Percentiles rank a stretch among this genome's conserved stretches.
Evolutionary conservation across 2,888 invertebrate genomes (phyloP).

Genomic region (Salpingus planirostris): DNA sequence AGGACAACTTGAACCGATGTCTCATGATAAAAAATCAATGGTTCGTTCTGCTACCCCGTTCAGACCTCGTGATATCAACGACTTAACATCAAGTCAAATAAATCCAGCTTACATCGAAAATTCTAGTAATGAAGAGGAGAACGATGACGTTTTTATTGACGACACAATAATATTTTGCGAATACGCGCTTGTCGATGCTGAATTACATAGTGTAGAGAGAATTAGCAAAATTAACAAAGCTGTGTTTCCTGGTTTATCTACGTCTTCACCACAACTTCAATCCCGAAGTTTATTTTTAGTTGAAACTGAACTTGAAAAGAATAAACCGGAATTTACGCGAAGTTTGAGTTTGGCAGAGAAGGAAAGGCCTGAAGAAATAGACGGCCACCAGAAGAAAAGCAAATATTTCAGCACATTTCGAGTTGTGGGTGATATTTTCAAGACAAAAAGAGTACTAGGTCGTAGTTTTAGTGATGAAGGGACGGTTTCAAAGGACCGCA

Average conservation of each 20-base stretch:
- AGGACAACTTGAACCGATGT: constrained; percentile 15
- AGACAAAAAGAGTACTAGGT: constrained; percentile 16
- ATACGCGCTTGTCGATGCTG: constrained; percentile 12
- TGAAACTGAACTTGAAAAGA: constrained; percentile 22
- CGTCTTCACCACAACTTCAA: constrained; percentile 35
- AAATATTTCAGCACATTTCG: constrained; percentile 18
- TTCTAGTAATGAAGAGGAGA: constrained; percentile 21
- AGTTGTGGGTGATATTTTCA: constrained; percentile 18
- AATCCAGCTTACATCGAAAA: constrained; percentile 21
- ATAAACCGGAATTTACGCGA: too few relatives aligned
- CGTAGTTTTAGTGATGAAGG: constrained; percentile 27
- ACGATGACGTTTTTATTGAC: constrained; percentile 32
- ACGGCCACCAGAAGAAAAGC: constrained; percentile 4
- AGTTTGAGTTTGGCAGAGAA: constrained; percentile 7
- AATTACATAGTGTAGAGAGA: constrained; percentile 13
- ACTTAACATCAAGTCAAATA: constrained; percentile 14
- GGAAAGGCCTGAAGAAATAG: not conserved
- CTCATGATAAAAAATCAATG: constrained; percentile 19
- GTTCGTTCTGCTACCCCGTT: constrained; percentile 23
- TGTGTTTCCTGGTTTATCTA: constrained; percentile 17
- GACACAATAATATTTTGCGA: constrained; percentile 22
- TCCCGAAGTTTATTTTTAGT: constrained; percentile 29
- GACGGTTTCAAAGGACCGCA: constrained; percentile 13
- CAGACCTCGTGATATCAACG: constrained; percentile 14
- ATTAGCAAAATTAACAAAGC: not conserved